A percentile compares a stretch with the other conserved stretches of the same genome.
phyloP scores from a whole-genome alignment of 2,888 invertebrate species.

The Germaria angustata region DNA sequence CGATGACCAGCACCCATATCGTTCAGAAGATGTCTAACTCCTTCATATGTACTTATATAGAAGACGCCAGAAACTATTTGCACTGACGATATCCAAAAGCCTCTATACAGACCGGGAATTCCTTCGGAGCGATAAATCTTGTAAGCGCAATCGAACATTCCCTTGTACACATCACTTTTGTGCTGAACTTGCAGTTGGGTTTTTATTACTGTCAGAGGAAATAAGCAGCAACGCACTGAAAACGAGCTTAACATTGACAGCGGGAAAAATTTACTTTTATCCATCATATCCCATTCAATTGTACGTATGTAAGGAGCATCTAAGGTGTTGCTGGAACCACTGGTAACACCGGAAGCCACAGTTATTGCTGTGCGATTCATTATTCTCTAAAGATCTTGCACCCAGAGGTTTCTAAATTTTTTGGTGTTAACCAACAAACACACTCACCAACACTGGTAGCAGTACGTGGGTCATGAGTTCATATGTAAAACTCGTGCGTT shows the following conservation, averaged over 20 bases:
- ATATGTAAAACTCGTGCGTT: constrained; percentile 16
- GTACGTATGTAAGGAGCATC: constrained; percentile 84
- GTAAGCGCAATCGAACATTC: constrained; percentile 92
- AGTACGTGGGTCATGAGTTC: constrained; percentile 47
- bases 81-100: constrained; percentile 96
- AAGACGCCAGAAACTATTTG: constrained; percentile 92
- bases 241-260: constrained; percentile 90
- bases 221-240: constrained; percentile 86
- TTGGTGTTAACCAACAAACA: background rate
- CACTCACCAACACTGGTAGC: constrained; percentile 12
- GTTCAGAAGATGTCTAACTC: constrained; percentile 89
- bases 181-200: constrained; percentile 93
- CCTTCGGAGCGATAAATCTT: constrained; percentile 94
- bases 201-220: constrained; percentile 96
- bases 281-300: constrained; percentile 99
- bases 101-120: constrained; percentile 91
- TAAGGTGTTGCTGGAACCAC: constrained; percentile 67
- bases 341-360: constrained; percentile 68
- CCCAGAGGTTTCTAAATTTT: background rate
- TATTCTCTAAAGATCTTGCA: background rate
- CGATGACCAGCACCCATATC: constrained; percentile 79
- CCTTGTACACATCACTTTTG: constrained; percentile 89
- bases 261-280: constrained; percentile 95
- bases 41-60: constrained; percentile 97
- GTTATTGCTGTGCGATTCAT: constrained; percentile 67